Conservation (phyloP, 2,888 invertebrate species). For the Taenaris catops region DNA sequence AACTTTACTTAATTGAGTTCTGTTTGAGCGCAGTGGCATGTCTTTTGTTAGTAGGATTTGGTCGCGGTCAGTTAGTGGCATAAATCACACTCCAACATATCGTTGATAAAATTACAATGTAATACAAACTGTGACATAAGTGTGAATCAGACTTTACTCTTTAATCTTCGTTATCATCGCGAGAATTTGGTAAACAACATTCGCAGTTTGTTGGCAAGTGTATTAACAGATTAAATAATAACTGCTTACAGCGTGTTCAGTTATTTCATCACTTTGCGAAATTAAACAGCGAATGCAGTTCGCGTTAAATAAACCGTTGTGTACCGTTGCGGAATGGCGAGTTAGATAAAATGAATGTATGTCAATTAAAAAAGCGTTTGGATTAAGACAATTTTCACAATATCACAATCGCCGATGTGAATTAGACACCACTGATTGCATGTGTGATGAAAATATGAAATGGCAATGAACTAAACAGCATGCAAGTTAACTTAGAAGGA, state of each 20-base stretch:
- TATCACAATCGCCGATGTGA: slow-evolving; percentile 13
- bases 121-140: slow-evolving; percentile 17
- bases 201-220: slow-evolving; percentile 24
- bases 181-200: slow-evolving; percentile 27
- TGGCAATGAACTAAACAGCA: slow-evolving; percentile 12
- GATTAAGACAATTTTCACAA: slow-evolving; percentile 18
- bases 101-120: slow-evolving; percentile 22
- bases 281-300: slow-evolving; percentile 9
- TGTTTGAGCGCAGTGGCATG: no score
- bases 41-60: no score
- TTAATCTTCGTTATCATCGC: slow-evolving; percentile 32
- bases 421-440: slow-evolving; percentile 7
- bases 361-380: slow-evolving; percentile 18
- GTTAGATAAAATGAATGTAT: slow-evolving; percentile 14
- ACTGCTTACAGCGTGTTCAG: slow-evolving; percentile 14
- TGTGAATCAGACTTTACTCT: slow-evolving; percentile 29
- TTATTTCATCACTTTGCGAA: slow-evolving; percentile 23
- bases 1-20: slow-evolving; percentile 48
- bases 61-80: no score
- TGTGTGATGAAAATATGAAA: slow-evolving; percentile 11
- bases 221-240: slow-evolving; percentile 22
- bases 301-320: slow-evolving; percentile 4
- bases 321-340: slow-evolving; percentile 12
- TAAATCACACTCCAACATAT: slow-evolving; percentile 5
- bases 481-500: slow-evolving; percentile 15